Evolutionary conservation across 2,797 vertebrate species (phyloP), one percentile per base, ranked within the genome.

Genomic region (Mastacembelus armatus): DNA sequence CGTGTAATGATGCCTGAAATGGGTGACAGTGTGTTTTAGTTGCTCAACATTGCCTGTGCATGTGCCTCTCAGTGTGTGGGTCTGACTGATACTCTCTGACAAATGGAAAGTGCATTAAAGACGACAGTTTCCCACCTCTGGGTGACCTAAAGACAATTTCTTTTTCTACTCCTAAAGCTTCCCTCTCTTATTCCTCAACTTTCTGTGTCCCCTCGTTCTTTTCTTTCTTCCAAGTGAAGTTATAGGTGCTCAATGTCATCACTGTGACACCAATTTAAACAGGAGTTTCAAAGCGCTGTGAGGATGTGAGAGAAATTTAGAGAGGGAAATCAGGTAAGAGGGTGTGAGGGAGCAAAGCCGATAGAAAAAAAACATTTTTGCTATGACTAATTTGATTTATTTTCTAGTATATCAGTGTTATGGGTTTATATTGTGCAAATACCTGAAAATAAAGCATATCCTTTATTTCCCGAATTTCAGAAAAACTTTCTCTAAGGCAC

Each of bases 41-140:
- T 1, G 30, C 64, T 66, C 33, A 7, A 57, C 4, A 33, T 50
- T 56, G 64, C 54, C 54, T 45, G 62, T 50, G 66, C 21, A 36
- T 47, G 33, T 14, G 30, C 24, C 39, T 50, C 19, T 63, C 9
- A 7, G 29, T 42, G 70, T 55, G 65, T 27, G 38, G 30, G 45
- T 64, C 70, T 66, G 56, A 71, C 65, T 71, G 78, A 83, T 80
- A 44, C 67, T 58, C 61, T 62, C 69, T 85, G 85, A 88, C 73
- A 89, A 91, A 92, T 89, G 78, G 76, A 81, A 78, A 81, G 79
- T 77, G 73, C 74, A 89, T 88, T 80, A 73, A 71, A 85, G 56
- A 74, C 70, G 85, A 84, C 83, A 84, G 78, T 84, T 68, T 71
- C 69, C 57, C 67, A 78, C 66, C 78, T 84, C 74, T 27, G 38